Base-by-base conservation (phyloP, 2,113 vertebrate genomes). In the Lamprotornis superbus region DNA sequence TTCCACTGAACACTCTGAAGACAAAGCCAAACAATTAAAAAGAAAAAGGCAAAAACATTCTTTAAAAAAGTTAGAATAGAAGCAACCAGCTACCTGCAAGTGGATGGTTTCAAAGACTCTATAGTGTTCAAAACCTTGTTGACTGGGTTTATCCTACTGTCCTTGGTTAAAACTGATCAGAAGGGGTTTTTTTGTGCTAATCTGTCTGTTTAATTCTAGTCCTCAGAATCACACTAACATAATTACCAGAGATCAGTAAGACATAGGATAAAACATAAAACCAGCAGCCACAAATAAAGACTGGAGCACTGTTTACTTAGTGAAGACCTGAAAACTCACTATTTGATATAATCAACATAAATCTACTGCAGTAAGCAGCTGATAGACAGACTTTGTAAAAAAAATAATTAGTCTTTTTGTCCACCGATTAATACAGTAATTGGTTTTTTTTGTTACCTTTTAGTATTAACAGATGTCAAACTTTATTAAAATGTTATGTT, bases 1-100 rank as follows among this genome's bases (percentile, higher is more conserved):
- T 12, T 70, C 35, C 28, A 40, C 0, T 1, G 8, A 30, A 60
- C 2, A 19, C 16, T 9, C 4, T 13, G 10, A 87, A 53, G 37
- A 83, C 0, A 76, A 24, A 78, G 53, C 1, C 15, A 71, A 71
- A 55, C 10, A 56, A 70, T 33, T 12, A 30, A 76, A 61, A 49
- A 64, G 22, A 25, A 40, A 64, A 82, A 83, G 30, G 15, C 30
- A 49, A 30, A 7, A 61, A 70, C 11, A 33, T 83, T 82, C 25
- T 85, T 89, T 63, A 44, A 47, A 85, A 40, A 27, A 61, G 37
- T 37, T 27, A 74, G 35, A 75, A 37, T 9, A 39, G n/a, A 69
- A 84, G 50, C 33, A 74, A 77, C 12, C 21, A 47, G 37, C 47
- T 67, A 83, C 53, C n/a, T 84, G 10, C 10, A 60, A 80, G 8